A percentile compares a stretch with the other conserved stretches of the same genome.
Evolutionary conservation across 2,113 vertebrate genomes (phyloP).

Genomic region (Capricornis sumatraensis): DNA sequence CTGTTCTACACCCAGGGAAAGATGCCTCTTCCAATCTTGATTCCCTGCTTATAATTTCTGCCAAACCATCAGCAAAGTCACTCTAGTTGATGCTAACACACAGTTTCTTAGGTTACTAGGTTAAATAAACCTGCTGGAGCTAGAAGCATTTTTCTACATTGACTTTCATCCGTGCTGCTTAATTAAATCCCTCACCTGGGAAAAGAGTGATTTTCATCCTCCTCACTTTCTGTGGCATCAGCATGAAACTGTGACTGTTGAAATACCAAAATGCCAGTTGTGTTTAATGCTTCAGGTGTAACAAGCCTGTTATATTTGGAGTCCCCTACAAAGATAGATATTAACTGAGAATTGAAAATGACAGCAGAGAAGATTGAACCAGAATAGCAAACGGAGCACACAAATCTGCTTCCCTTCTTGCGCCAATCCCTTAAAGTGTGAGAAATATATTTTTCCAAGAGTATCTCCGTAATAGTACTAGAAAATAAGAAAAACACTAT

Average conservation of each 20-base stretch:
- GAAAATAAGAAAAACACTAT: neutral
- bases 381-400: neutral
- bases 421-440: neutral
- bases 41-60: neutral
- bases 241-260: constrained; percentile 65
- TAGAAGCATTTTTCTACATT: constrained; percentile 54
- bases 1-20: neutral
- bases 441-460: neutral
- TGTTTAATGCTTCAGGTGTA: constrained; percentile 59
- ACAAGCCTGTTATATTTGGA: constrained; percentile 17
- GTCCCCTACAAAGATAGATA: constrained; percentile 3
- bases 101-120: constrained; percentile 52
- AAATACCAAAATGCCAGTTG: constrained; percentile 60
- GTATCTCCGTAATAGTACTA: neutral
- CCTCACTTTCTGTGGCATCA: constrained; percentile 67
- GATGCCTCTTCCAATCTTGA: neutral
- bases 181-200: constrained; percentile 76
- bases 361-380: constrained; percentile 17
- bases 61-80: constrained; percentile 52
- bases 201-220: constrained; percentile 65
- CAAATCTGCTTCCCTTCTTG: neutral
- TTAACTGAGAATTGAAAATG: constrained; percentile 54
- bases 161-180: constrained; percentile 72
- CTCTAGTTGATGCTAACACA: constrained; percentile 63
- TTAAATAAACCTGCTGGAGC: constrained; percentile 74